Evolutionary conservation across 2,797 vertebrate species (phyloP).

Genomic region (Gymnoscopelus braueri): DNA sequence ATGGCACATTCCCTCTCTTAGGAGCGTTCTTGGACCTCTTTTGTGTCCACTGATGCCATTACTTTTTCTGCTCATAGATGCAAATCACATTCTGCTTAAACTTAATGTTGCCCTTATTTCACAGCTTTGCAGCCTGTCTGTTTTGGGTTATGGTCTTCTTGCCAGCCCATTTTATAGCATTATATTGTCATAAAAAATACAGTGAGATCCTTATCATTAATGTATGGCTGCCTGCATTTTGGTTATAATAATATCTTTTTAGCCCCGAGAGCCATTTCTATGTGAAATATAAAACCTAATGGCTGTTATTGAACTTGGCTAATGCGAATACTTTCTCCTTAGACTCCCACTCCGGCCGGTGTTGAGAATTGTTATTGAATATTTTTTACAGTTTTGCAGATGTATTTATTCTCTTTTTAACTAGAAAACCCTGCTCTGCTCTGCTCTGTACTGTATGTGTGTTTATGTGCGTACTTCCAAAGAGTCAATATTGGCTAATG

Average conservation of each 20-base stretch:
- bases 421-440: background rate
- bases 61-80: constrained; percentile 29
- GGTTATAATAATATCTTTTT: constrained; percentile 50
- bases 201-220: constrained; percentile 59
- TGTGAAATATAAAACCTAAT: constrained; percentile 45
- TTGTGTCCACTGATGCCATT: constrained; percentile 26
- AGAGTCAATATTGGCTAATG: too few species aligned
- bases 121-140: constrained; percentile 58
- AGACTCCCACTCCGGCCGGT: constrained; percentile 3
- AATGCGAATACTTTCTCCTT: constrained; percentile 44
- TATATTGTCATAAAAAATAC: constrained; percentile 57
- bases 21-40: constrained; percentile 20
- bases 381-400: background rate
- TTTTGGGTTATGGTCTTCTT: constrained; percentile 52
- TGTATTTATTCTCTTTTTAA: constrained; percentile 13
- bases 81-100: constrained; percentile 29
- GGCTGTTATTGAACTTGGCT: constrained; percentile 35
- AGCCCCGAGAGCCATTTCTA: constrained; percentile 19
- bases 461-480: background rate
- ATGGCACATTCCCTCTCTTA: constrained; percentile 19
- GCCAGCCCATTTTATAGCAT: constrained; percentile 46
- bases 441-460: background rate
- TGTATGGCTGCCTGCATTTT: constrained; percentile 55
- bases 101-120: constrained; percentile 50
- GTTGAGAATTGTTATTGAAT: background rate